These are phyloP conservation scores for Dasypolia templi DNA, from an alignment of 2,888 invertebrate genomes.

Conservation along the genomic window DNA sequence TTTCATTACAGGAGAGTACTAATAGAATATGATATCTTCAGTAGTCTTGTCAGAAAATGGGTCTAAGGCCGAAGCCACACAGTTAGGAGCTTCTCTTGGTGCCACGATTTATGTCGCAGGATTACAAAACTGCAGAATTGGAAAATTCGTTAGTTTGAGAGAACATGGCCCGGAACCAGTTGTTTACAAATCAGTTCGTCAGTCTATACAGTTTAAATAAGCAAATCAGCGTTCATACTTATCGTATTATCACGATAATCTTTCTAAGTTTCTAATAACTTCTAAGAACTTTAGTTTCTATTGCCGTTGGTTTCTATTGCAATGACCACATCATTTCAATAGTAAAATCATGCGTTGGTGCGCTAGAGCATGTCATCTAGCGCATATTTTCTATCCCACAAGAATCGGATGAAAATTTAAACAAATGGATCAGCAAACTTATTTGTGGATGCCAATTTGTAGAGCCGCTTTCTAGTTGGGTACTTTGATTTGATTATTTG, in stretches of 20 bases:
- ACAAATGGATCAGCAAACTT: neutral
- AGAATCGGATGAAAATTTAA: neutral
- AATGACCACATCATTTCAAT: too few relatives aligned
- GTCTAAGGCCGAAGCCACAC: neutral
- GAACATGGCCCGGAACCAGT: neutral
- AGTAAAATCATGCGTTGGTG: neutral
- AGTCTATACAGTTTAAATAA: neutral
- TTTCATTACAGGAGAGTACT: neutral
- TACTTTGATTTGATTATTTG: neutral
- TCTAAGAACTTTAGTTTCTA: too few relatives aligned
- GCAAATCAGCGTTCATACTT: neutral
- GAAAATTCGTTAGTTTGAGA: neutral
- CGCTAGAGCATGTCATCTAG: neutral
- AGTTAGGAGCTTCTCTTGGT: neutral
- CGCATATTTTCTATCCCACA: neutral
- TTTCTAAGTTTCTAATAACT: neutral
- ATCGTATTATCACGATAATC: neutral
- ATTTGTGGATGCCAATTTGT: neutral
- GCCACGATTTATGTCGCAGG: neutral
- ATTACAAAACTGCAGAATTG: neutral
- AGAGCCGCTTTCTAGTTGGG: neutral
- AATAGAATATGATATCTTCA: neutral
- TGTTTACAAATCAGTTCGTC: neutral
- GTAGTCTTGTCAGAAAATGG: neutral
- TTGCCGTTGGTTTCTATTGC: too few relatives aligned